Conservation (phyloP, 2,113 vertebrate genomes). For the Stercorarius parasiticus region DNA sequence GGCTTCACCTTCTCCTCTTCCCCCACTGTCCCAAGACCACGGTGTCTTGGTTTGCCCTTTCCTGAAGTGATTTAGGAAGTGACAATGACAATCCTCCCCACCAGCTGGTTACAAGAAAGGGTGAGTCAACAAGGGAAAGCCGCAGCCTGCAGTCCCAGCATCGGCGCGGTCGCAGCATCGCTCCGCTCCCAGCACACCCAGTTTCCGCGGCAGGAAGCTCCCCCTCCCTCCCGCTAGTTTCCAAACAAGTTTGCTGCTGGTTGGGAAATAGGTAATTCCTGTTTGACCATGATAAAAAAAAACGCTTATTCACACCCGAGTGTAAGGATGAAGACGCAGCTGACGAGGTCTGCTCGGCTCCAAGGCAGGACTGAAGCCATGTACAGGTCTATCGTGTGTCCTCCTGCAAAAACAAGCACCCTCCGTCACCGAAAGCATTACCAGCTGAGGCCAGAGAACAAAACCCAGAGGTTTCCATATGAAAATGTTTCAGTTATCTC, state of each 20-base stretch:
- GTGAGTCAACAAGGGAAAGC: background rate
- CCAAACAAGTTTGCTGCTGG: background rate
- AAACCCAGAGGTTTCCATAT: background rate
- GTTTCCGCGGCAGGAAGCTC: background rate
- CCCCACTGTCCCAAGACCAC: accelerated
- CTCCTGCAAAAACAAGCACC: background rate
- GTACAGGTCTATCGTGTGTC: accelerated
- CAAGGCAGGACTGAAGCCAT: background rate
- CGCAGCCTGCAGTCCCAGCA: background rate
- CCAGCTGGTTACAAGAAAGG: background rate
- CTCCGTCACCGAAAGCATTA: accelerated
- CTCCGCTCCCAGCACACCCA: background rate
- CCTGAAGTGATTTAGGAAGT: accelerated
- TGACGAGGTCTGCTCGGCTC: background rate
- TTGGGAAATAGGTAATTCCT: background rate
- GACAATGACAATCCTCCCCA: accelerated
- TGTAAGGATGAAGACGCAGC: accelerated
- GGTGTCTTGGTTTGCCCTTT: accelerated
- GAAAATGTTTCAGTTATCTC: background rate
- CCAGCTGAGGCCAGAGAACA: background rate
- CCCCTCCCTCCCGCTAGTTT: background rate
- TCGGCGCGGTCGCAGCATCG: accelerated
- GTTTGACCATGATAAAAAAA: background rate
- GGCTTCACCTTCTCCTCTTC: background rate
- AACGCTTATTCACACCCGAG: accelerated